Conservation (phyloP, 1,140 invertebrate species). For the Drosophila mayri region DNA sequence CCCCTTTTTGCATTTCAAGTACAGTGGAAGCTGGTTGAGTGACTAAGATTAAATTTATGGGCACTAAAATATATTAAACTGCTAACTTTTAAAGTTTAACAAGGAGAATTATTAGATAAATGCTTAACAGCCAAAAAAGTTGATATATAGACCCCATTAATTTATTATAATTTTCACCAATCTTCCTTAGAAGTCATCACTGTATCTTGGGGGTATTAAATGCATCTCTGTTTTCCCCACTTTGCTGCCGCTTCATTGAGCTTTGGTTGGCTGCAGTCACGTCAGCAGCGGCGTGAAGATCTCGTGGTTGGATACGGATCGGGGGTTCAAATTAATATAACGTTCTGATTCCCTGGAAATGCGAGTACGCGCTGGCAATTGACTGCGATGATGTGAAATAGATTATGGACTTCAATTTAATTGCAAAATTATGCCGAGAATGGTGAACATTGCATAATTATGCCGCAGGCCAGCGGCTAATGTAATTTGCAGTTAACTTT, state of each 20-base stretch:
- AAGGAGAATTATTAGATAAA: background rate
- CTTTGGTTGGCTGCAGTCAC: conserved; percentile 78
- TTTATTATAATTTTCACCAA: background rate
- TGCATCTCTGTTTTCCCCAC: conserved; percentile 19
- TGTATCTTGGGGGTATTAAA: conserved; percentile 32
- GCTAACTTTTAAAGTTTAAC: background rate
- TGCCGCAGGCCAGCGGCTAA: conserved; percentile 2
- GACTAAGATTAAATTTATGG: background rate
- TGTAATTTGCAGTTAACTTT: conserved; percentile 47
- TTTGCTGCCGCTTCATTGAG: conserved; percentile 63
- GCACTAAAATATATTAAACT: background rate
- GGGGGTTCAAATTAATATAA: conserved; percentile 73
- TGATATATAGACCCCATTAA: too few relatives aligned
- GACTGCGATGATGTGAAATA: conserved; percentile 45
- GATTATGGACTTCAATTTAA: conserved; percentile 52
- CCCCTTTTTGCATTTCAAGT: conserved; percentile 15
- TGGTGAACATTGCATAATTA: conserved; percentile 49
- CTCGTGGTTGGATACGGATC: conserved; percentile 32
- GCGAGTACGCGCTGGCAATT: conserved; percentile 40
- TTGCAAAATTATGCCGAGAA: conserved; percentile 41
- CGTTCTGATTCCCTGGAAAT: conserved; percentile 73
- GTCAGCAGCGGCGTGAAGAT: conserved; percentile 47
- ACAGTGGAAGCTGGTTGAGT: conserved; percentile 3
- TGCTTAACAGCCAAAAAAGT: background rate
- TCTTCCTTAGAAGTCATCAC: background rate